Conservation (phyloP, 1,140 invertebrate genomes). For the Macrosteles quadrilineatus region DNA sequence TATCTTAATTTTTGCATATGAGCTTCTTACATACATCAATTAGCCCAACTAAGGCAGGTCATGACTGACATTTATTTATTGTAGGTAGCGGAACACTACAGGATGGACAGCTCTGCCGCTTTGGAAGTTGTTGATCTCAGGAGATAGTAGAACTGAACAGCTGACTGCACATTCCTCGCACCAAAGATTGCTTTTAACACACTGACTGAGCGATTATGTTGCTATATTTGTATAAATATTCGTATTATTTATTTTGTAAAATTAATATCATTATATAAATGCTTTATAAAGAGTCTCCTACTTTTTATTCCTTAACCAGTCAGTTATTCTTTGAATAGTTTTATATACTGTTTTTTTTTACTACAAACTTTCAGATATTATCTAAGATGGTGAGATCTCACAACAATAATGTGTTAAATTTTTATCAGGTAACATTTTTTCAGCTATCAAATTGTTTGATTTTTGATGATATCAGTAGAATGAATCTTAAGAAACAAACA, state of each 20-base stretch:
- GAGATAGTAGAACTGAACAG: constrained; percentile 46
- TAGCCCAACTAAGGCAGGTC: too few relatives aligned
- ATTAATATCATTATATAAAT: constrained; percentile 4
- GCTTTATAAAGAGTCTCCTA: constrained; percentile 1
- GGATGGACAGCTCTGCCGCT: constrained; percentile 59
- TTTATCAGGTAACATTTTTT: too few relatives aligned
- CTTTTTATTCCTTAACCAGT: too few relatives aligned
- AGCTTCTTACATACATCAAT: too few relatives aligned
- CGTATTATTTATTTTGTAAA: constrained; percentile 6
- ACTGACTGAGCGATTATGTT: constrained; percentile 6
- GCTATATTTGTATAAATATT: neutral
- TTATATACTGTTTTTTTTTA: neutral
- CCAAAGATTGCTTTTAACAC: constrained; percentile 5
- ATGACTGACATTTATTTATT: constrained; percentile 19
- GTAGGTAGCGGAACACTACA: constrained; percentile 69
- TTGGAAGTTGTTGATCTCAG: constrained; percentile 72
- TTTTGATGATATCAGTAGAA: too few relatives aligned
- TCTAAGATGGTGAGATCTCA: too few relatives aligned
- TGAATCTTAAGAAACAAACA: too few relatives aligned
- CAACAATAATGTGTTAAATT: too few relatives aligned
- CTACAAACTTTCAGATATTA: too few relatives aligned
- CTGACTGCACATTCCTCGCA: constrained; percentile 1
- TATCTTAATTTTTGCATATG: too few relatives aligned
- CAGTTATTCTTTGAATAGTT: neutral
- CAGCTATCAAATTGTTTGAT: too few relatives aligned